Conservation (phyloP, 2,797 vertebrate species). For the Oryzias dopingdopingensis region DNA sequence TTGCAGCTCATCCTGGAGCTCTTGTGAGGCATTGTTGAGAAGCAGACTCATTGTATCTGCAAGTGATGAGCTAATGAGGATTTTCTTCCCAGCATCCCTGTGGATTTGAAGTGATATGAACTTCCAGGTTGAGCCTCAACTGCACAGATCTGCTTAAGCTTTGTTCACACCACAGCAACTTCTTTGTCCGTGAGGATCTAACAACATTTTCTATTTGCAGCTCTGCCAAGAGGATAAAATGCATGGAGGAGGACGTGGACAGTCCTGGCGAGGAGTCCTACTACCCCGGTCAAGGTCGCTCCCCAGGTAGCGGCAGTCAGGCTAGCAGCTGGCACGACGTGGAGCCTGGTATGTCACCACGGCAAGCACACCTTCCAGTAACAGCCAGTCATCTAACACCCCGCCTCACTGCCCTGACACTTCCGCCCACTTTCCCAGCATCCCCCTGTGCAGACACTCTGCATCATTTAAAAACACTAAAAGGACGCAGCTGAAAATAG, state of each 20-base stretch:
- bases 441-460: background rate
- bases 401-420: constrained; percentile 24
- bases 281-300: constrained; percentile 92
- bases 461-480: background rate
- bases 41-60: too few relatives aligned
- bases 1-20: too few relatives aligned
- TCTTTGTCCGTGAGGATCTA: too few relatives aligned
- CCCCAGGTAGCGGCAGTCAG: constrained; percentile 93
- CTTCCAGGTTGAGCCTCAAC: too few relatives aligned
- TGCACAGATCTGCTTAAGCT: too few relatives aligned
- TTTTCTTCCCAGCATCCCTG: too few relatives aligned
- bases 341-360: constrained; percentile 87
- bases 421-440: constrained; percentile 27
- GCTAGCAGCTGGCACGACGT: constrained; percentile 97
- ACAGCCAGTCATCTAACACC: background rate
- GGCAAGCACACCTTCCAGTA: background rate
- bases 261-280: constrained; percentile 96
- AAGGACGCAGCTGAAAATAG: too few relatives aligned
- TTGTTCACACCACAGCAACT: too few relatives aligned
- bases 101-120: too few relatives aligned
- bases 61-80: too few relatives aligned
- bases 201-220: constrained; percentile 60
- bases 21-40: too few relatives aligned
- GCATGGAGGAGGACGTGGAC: constrained; percentile 98
- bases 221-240: constrained; percentile 98